phyloP scores from a whole-genome alignment of 35 echinoderm and acorn worm genomes.

The Apostichopus californicus region DNA sequence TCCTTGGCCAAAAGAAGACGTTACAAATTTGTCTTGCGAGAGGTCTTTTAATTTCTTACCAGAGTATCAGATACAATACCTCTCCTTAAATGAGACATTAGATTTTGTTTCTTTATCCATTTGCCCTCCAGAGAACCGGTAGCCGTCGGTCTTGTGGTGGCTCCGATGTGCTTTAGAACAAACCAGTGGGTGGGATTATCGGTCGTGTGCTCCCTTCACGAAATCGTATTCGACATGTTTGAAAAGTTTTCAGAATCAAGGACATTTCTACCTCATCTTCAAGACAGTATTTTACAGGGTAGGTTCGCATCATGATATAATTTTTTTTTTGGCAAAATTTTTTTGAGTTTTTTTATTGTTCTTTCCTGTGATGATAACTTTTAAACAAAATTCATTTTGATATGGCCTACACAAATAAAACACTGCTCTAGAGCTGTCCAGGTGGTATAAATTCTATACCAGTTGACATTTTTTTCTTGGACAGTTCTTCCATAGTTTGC shows the following conservation, averaged over 20 bases:
- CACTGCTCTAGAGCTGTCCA: no score
- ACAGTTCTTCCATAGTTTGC: no score
- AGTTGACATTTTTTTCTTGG: no score
- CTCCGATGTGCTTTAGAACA: slow-evolving; percentile 88
- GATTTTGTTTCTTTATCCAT: not conserved
- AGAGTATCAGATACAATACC: not conserved
- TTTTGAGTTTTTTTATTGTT: not conserved
- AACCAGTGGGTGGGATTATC: slow-evolving; percentile 97
- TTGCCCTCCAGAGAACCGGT: not conserved
- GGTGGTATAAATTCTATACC: no score
- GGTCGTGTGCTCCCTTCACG: slow-evolving; percentile 66
- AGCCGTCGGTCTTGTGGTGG: slow-evolving; percentile 75
- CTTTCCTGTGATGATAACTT: no score
- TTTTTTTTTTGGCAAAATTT: not conserved
- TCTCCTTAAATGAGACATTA: not conserved
- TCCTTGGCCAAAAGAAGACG: not conserved
- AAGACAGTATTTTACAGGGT: not conserved
- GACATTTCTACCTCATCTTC: not conserved
- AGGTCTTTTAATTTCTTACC: not conserved
- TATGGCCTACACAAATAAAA: no score
- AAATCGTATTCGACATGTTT: slow-evolving; percentile 66
- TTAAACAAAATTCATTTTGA: no score
- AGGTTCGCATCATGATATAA: not conserved
- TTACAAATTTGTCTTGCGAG: not conserved
- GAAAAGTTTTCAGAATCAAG: not conserved